phyloP scores from a whole-genome alignment of 2,113 vertebrate species.

The Pseudorectes ferrugineus region DNA sequence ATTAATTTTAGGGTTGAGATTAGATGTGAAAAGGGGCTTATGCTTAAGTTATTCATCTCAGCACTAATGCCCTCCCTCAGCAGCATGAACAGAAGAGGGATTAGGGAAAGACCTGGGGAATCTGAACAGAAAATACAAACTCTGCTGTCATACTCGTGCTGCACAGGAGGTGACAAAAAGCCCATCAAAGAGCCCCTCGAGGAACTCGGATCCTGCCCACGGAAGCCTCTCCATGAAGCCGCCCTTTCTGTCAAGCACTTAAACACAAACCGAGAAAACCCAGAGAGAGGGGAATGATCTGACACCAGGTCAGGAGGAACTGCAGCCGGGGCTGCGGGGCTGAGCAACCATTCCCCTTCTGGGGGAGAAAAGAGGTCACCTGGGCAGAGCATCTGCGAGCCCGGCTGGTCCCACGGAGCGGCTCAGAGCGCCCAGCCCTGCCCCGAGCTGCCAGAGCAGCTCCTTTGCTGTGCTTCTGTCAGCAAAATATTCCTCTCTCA shows the following conservation, averaged over 20 bases:
- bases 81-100: neutral
- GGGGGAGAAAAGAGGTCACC: neutral
- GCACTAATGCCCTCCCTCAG: neutral
- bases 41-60: neutral
- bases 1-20: neutral
- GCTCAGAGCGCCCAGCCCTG: neutral
- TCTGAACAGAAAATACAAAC: neutral
- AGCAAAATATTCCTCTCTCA: neutral
- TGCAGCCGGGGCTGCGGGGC: neutral
- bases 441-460: neutral
- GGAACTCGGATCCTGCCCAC: neutral
- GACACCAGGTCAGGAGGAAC: accelerated
- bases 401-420: neutral
- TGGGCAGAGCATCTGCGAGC: neutral
- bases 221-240: accelerated
- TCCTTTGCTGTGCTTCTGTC: neutral
- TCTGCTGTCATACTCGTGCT: neutral
- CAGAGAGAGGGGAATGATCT: neutral
- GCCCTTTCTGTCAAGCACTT: neutral
- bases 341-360: neutral
- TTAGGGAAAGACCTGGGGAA: neutral
- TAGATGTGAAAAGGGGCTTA: neutral
- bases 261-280: neutral
- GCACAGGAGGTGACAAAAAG: neutral
- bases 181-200: neutral